Evolutionary conservation across 1,140 invertebrate species (phyloP), one percentile per base, ranked within the genome.

Genomic region (Polypedilum pembai): DNA sequence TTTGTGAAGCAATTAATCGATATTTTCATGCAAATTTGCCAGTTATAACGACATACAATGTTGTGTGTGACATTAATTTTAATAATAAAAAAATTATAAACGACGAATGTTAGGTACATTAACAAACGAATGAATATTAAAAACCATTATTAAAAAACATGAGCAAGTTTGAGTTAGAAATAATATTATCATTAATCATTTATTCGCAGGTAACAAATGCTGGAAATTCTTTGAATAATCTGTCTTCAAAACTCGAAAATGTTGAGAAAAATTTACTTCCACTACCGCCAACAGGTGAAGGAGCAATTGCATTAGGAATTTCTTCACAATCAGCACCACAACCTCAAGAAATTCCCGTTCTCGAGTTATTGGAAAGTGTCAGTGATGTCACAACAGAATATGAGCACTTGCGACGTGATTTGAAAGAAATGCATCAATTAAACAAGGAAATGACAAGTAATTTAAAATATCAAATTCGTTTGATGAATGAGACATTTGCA

Each of bases 1-100:
- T 69, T 56, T 7, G 1, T 69, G 17, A 69, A 33, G 18, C 20
- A 69, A 69, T 69, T 69, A 69, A 69, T 69, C 65, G 65, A 69
- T 69, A 69, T 20, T 69, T 69, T 69, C 20, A 69, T 69, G 65
- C 65, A 69, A 69, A 69, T 69, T 69, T 69, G 18, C 20, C n/a
- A 56, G 45, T 56, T 56, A 12, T 56, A 33, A 33, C 24, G 24
- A 33, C 24, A n/a, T 56, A 56, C n/a, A 15, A 8, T 56, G 45
- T 56, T n/a, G 45, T 56, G n/a, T 56, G 45, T 4, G 12, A 56
- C 45, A 56, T 56, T 56, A 56, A 56, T 12, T n/a, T 56, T n/a
- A 4, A 3, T 56, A 56, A 56, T 56, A n/a, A 56, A n/a, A 56
- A 33, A 33, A 33, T 33, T 33, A 33, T 33, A 33, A 33, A 33